phyloP scores from a whole-genome alignment of 2,113 vertebrate species.

The Brienomyrus brachyistius region DNA sequence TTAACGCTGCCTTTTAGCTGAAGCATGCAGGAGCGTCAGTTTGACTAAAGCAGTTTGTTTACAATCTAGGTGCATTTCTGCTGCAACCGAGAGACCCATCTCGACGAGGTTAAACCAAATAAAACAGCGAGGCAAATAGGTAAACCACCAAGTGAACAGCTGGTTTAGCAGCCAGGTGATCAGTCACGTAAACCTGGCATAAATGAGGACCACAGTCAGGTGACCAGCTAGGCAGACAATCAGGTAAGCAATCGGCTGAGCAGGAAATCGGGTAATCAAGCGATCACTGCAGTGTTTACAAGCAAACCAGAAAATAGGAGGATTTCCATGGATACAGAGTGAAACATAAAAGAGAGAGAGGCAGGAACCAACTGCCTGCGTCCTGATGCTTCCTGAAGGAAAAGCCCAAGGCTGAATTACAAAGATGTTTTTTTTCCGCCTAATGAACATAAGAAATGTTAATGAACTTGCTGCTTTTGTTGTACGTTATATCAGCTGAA shows the following conservation, averaged over 20 bases:
- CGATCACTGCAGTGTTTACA: not conserved
- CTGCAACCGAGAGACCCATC: not conserved
- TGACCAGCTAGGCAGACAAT: not conserved
- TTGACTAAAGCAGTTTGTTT: not conserved
- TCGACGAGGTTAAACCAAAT: not conserved
- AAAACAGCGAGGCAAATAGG: not conserved
- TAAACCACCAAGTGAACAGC: not conserved
- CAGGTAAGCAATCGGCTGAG: not conserved
- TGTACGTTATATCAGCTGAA: conserved; percentile 59
- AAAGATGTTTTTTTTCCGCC: not conserved
- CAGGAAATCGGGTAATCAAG: not conserved
- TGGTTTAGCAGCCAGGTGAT: not conserved
- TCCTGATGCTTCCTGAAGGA: not conserved
- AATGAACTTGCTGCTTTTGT: conserved; percentile 51
- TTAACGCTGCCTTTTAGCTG: not conserved
- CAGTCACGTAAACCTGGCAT: not conserved
- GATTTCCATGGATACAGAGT: not conserved
- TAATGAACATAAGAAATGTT: conserved; percentile 40
- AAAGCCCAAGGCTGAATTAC: not conserved
- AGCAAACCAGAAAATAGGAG: not conserved
- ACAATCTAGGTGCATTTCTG: not conserved
- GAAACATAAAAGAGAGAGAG: not conserved
- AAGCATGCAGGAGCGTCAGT: not conserved
- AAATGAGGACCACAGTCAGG: not conserved
- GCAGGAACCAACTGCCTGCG: not conserved